Conservation (phyloP, 2,113 vertebrate species). For the Cariama cristata region DNA sequence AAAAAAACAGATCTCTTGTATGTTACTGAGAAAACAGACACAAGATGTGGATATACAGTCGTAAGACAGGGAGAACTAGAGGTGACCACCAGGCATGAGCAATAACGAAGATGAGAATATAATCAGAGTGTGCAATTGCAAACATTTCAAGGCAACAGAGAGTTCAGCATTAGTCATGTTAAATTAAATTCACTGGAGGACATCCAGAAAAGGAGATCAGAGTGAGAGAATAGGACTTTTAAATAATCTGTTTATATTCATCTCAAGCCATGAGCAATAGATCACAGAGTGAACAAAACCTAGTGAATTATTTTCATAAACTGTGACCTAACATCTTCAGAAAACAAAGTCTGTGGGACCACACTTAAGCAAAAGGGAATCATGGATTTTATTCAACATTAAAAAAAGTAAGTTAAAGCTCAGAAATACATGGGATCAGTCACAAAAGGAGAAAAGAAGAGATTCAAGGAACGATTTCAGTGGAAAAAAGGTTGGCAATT, state of each 20-base stretch:
- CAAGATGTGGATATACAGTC: neutral
- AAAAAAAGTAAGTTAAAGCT: neutral
- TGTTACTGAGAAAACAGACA: neutral
- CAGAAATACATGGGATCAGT: neutral
- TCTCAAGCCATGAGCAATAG: neutral
- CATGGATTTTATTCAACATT: neutral
- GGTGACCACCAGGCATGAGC: neutral
- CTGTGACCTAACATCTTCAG: neutral
- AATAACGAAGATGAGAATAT: neutral
- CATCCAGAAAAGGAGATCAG: neutral
- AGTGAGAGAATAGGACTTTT: neutral
- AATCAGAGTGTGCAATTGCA: neutral
- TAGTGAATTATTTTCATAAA: neutral
- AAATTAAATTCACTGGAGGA: neutral
- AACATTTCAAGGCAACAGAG: neutral
- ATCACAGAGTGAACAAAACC: neutral
- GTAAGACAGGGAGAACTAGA: neutral
- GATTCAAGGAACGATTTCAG: neutral
- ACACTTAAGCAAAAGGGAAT: neutral
- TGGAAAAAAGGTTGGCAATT: neutral
- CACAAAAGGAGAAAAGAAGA: neutral
- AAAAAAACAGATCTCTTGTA: neutral
- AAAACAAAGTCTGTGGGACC: neutral
- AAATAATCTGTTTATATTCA: constrained; percentile 5
- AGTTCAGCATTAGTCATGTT: neutral